Conservation (phyloP, 2,113 vertebrate species). For the Vulpes lagopus region DNA sequence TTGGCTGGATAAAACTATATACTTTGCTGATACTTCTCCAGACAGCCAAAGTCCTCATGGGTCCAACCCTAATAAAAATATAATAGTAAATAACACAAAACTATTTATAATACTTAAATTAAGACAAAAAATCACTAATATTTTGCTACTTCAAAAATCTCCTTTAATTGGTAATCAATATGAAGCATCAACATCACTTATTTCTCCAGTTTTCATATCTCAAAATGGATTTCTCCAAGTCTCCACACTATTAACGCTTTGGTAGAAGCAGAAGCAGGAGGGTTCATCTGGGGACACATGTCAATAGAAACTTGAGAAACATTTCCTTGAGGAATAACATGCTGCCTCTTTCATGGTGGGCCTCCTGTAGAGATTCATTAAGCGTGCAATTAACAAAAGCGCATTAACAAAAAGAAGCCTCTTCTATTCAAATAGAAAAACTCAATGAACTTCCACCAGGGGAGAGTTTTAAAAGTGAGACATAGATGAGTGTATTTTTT, state of each 20-base stretch:
- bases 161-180: slow-evolving; percentile 52
- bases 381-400: slow-evolving; percentile 72
- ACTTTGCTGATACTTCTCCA: not conserved
- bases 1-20: not conserved
- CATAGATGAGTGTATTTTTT: not conserved
- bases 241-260: not conserved
- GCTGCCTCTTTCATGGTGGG: not conserved
- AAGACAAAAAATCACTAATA: slow-evolving; percentile 21
- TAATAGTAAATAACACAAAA: not conserved
- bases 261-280: slow-evolving; percentile 42
- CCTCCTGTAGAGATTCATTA: slow-evolving; percentile 53
- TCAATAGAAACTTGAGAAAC: slow-evolving; percentile 15
- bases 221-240: slow-evolving; percentile 38
- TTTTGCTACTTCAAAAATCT: not conserved
- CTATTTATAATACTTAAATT: not conserved
- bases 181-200: not conserved
- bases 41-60: not conserved
- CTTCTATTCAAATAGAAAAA: slow-evolving; percentile 37
- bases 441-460: not conserved
- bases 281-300: not conserved
- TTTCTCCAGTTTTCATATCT: not conserved
- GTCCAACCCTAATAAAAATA: not conserved
- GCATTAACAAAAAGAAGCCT: not conserved
- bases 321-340: not conserved
- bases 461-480: slow-evolving; percentile 28